Base-by-base conservation (phyloP, 2,113 vertebrate species). In the Aptenodytes forsteri region DNA sequence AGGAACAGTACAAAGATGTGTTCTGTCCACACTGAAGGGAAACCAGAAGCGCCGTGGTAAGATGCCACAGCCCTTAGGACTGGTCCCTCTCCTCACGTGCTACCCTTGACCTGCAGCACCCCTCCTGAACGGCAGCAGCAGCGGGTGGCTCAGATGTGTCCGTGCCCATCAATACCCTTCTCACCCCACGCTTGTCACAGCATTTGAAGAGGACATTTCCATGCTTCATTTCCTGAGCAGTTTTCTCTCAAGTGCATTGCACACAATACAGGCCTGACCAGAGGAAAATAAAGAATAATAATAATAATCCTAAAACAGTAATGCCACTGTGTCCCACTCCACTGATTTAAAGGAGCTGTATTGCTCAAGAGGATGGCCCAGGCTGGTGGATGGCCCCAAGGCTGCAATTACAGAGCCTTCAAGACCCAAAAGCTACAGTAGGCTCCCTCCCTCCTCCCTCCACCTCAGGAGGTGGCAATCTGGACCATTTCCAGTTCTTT, bases 131-230 rank as follows among this genome's bases (percentile, higher is more conserved):
- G 0, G 16, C 62, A 70, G 54, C 54, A 54, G 55, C 25, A 29
- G 12, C 0, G 3, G 26, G 8, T 27, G 36, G 8, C 27, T 75
- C 13, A 11, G 10, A 8, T 0, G 0, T 2, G 4, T 20, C 42
- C 25, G 8, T 4, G 5, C 27, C 22, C 77, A 55, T 3, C 46
- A 9, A 6, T 11, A n/a, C 16, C 23, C 30, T 52, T 36, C 46
- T 17, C 5, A 1, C 42, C 23, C 21, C 54, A 32, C 1, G 0
- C 8, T 58, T 49, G 16, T 1, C 26, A 5, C 29, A 55, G 18
- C 83, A 49, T 36, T 49, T n/a, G 22, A 54, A 70, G 47, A 62
- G 13, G 8, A 15, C 19, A 7, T 44, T 58, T 30, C 36, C 18
- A 14, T 3, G 6, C 22, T 42, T 4, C 10, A 7, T 76, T 75